These are phyloP conservation scores for Lycophotia porphyrea DNA, from an alignment of 2,888 invertebrate species.

Conservation along the genomic window DNA sequence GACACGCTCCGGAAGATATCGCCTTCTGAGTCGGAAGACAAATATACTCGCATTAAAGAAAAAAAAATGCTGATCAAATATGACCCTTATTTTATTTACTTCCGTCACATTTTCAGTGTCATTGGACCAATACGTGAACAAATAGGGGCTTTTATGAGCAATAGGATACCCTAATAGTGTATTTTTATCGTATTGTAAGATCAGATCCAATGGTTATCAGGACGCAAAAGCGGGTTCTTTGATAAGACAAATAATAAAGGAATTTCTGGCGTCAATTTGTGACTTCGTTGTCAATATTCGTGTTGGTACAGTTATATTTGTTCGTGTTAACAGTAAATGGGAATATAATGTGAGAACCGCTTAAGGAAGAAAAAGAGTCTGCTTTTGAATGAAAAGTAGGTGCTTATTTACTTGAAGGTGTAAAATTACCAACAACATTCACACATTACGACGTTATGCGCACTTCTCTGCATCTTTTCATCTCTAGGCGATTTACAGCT, in stretches of 20 bases:
- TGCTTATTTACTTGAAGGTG: not conserved
- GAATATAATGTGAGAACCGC: conserved; percentile 45
- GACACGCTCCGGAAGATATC: conserved; percentile 30
- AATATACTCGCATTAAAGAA: conserved; percentile 17
- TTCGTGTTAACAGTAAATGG: conserved; percentile 41
- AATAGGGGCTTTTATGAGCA: conserved; percentile 19
- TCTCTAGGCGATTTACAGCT: too few species aligned
- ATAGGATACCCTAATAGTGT: not conserved
- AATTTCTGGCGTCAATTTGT: conserved; percentile 7
- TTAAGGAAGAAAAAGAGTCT: conserved; percentile 25
- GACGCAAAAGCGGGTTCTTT: conserved; percentile 4
- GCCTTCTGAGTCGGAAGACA: conserved; percentile 6
- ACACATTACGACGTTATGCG: not conserved
- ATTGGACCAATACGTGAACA: conserved; percentile 18
- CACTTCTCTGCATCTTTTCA: too few species aligned
- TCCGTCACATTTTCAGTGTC: conserved; percentile 3
- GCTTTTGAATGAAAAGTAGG: conserved; percentile 3
- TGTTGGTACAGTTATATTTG: not conserved
- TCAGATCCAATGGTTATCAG: conserved; percentile 5
- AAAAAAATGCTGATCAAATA: conserved; percentile 29
- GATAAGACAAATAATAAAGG: conserved; percentile 13
- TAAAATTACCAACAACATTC: not conserved
- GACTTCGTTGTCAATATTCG: conserved; percentile 11
- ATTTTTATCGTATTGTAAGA: conserved; percentile 12
- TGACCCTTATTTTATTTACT: conserved; percentile 34